These are phyloP conservation scores for Phymanthus crucifer DNA, from an alignment of 92 coral and sea anemone genomes.

Conservation along the genomic window DNA sequence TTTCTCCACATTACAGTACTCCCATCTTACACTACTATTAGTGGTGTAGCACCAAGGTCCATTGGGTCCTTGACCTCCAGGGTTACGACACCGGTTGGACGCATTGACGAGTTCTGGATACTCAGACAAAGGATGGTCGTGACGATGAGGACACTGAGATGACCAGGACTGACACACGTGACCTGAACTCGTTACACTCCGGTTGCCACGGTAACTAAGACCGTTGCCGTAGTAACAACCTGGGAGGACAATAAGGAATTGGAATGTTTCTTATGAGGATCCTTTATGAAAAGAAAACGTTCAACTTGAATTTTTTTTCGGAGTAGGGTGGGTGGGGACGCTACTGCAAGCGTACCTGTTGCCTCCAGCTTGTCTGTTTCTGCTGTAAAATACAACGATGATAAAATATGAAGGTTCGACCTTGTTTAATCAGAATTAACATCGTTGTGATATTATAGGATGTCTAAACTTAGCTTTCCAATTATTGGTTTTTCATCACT, in stretches of 20 bases:
- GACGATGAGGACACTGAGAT: slow-evolving; percentile 88
- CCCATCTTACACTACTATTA: slow-evolving; percentile 55
- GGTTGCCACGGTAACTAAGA: slow-evolving; percentile 59
- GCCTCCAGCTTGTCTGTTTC: no score
- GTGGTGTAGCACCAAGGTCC: slow-evolving; percentile 79
- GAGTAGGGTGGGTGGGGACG: neutral
- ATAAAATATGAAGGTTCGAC: no score
- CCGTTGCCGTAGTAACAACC: slow-evolving; percentile 68
- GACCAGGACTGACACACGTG: slow-evolving; percentile 75
- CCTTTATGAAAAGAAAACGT: neutral
- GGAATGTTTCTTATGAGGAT: slow-evolving; percentile 45
- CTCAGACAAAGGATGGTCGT: slow-evolving; percentile 41
- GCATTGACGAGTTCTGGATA: slow-evolving; percentile 62
- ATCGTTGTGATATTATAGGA: no score
- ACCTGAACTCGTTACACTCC: slow-evolving; percentile 65
- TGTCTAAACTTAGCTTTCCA: no score
- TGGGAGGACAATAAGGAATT: slow-evolving; percentile 34
- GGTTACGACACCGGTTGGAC: slow-evolving; percentile 68
- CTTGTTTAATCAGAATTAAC: no score
- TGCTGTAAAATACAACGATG: no score
- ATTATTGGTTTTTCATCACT: neutral
- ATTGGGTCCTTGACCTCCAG: slow-evolving; percentile 58
- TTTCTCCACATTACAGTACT: slow-evolving; percentile 57
- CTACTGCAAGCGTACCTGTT: neutral
- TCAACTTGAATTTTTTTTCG: no score